Evolutionary conservation across 1,140 invertebrate species (phyloP), one percentile per base, ranked within the genome.

Genomic region (Tenebrio molitor): DNA sequence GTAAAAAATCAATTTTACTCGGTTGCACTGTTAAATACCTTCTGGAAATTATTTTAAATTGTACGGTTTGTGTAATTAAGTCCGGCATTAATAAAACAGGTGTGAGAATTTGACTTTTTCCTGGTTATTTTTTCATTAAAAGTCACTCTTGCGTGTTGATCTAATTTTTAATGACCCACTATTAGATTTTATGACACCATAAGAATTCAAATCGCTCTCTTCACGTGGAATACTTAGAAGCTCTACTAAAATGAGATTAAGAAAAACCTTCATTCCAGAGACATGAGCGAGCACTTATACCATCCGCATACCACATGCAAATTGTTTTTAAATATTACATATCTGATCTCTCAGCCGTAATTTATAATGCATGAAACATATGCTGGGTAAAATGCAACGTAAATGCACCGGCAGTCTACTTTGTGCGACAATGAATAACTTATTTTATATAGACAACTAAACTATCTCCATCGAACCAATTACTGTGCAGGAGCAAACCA

Each of bases 401-500:
- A 58, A 58, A 58, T 58, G 21, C n/a, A 12, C 12, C 12, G 5
- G 36, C n/a, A 39, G 4, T 7, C 36, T 39, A 39, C 50, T 58
- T 29, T 58, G 50, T 58, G 50, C 50, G 50, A 58, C 50, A 58
- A 58, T 58, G 50, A 58, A 58, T 58, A 58, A 58, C 50, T 58
- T 33, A 58, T 58, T 58, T 58, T 58, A 58, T 58, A 58, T 29
- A 29, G 21, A 12, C 50, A 58, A 25, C 23, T 15, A 25, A 50
- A 58, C 19, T 58, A 58, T 29, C 21, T 58, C 14, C 50, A n/a
- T 58, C 23, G 21, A 53, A 53, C 46, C 46, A 53, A 58, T 58
- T 58, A 58, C 12, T n/a, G 3, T 7, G 21, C 10, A 29, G 50
- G 29, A 58, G 50, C 23, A 25, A 58, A 58, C 8, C 50, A 29